Conservation (phyloP, 2,113 vertebrate species). For the Microcebus lehilahytsara region DNA sequence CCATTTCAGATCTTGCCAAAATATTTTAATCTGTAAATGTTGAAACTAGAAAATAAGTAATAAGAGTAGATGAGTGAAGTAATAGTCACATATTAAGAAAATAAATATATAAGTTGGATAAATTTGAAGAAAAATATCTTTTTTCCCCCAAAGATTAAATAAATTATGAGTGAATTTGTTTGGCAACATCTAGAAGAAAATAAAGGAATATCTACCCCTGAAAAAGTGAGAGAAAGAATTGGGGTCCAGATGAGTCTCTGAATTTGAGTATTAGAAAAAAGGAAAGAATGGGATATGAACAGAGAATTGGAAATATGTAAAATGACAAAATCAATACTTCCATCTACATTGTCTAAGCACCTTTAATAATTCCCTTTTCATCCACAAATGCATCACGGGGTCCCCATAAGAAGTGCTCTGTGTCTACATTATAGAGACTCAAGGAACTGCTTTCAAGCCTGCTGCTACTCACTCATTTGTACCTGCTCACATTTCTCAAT, state of each 20-base stretch:
- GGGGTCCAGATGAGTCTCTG: background rate
- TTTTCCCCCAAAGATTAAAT: background rate
- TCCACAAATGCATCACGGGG: background rate
- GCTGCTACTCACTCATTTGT: background rate
- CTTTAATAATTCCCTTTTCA: background rate
- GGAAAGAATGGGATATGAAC: background rate
- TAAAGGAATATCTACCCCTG: background rate
- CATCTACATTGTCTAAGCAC: background rate
- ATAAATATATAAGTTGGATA: background rate
- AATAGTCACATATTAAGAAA: background rate
- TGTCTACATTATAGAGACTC: background rate
- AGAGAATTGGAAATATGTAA: background rate
- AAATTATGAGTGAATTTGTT: conserved; percentile 17
- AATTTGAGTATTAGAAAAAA: background rate
- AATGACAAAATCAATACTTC: background rate
- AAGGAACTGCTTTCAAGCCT: background rate
- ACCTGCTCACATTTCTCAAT: background rate
- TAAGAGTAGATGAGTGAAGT: background rate
- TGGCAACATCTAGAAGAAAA: background rate
- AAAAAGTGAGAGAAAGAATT: background rate
- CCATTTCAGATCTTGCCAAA: background rate
- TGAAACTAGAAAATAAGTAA: background rate
- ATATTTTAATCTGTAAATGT: background rate
- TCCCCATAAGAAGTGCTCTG: background rate
- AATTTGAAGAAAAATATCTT: background rate